Percentiles rank a stretch among this genome's conserved stretches.
These are phyloP conservation scores for Characodon lateralis DNA, from an alignment of 2,797 vertebrate genomes.

Conservation along the genomic window DNA sequence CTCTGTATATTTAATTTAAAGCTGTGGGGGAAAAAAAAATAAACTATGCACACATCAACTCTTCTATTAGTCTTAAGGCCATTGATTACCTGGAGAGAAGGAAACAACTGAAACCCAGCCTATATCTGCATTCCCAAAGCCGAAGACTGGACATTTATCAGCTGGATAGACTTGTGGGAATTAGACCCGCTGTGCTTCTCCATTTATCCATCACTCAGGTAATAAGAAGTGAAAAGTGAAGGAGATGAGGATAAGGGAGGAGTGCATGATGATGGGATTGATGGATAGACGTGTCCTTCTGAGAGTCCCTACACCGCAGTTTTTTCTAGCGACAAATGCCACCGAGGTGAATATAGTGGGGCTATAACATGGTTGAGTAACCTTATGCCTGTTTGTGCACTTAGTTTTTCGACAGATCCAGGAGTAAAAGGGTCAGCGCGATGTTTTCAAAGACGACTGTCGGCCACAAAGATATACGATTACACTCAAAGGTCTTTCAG, in stretches of 20 bases:
- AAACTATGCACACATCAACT: too few relatives aligned
- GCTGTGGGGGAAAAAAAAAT: too few relatives aligned
- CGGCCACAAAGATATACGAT: constrained; percentile 1
- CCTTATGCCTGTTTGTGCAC: constrained; percentile 36
- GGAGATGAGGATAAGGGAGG: constrained; percentile 46
- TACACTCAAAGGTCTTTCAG: neutral
- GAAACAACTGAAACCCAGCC: constrained; percentile 60
- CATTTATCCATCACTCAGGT: constrained; percentile 72
- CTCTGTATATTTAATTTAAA: too few relatives aligned
- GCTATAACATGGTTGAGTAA: constrained; percentile 43
- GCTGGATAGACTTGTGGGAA: constrained; percentile 69
- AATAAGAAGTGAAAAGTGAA: constrained; percentile 71
- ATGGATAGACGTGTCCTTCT: constrained; percentile 62
- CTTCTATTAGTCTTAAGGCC: constrained; percentile 19
- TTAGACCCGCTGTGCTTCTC: constrained; percentile 57
- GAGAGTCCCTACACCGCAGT: constrained; percentile 50
- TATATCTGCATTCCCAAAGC: constrained; percentile 58
- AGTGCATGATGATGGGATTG: constrained; percentile 60
- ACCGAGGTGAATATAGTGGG: constrained; percentile 26
- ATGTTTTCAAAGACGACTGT: constrained; percentile 22
- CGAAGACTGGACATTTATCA: constrained; percentile 56
- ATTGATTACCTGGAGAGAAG: constrained; percentile 26
- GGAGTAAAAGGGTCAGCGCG: constrained; percentile 24
- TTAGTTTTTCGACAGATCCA: constrained; percentile 24
- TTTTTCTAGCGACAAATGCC: constrained; percentile 52